A percentile compares a stretch with the other conserved stretches of the same genome.
These are phyloP conservation scores for Drosophila barbarae DNA, from an alignment of 2,888 invertebrate species.

Conservation along the genomic window DNA sequence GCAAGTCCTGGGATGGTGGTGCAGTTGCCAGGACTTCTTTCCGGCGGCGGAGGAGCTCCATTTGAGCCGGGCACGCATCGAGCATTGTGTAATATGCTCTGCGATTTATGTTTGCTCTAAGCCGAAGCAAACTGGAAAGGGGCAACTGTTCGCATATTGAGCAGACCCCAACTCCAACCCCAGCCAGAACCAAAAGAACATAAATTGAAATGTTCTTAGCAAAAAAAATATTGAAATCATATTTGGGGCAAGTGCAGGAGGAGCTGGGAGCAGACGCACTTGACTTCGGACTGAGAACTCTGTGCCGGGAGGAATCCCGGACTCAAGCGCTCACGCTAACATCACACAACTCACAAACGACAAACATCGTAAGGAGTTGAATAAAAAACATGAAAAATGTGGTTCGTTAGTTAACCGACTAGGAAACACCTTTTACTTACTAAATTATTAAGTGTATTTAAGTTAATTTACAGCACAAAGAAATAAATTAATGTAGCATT, in stretches of 20 bases:
- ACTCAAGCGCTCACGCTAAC: constrained; percentile 31
- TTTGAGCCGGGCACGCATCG: constrained; percentile 65
- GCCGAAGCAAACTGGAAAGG: constrained; percentile 41
- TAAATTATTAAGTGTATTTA: not conserved
- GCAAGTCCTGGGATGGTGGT: not conserved
- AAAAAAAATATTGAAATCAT: constrained; percentile 61
- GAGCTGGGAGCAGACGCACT: constrained; percentile 33
- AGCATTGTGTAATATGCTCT: constrained; percentile 74
- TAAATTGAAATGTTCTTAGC: constrained; percentile 67
- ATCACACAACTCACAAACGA: constrained; percentile 43
- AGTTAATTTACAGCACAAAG: not conserved
- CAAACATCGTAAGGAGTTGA: constrained; percentile 34
- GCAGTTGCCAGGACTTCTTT: constrained; percentile 12
- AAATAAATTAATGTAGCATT: not conserved
- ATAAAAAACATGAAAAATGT: constrained; percentile 8
- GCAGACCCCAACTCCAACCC: constrained; percentile 23
- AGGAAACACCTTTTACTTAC: not conserved
- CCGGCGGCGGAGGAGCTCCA: constrained; percentile 21
- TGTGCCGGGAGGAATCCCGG: constrained; percentile 38
- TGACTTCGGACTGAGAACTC: constrained; percentile 45
- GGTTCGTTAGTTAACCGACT: not conserved
- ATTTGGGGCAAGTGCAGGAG: constrained; percentile 56
- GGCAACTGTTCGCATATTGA: constrained; percentile 68
- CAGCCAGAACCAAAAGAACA: constrained; percentile 47
- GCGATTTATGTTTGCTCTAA: constrained; percentile 68